Conservation (phyloP, 23 tunicate genomes). For the Ciona savignyi region DNA sequence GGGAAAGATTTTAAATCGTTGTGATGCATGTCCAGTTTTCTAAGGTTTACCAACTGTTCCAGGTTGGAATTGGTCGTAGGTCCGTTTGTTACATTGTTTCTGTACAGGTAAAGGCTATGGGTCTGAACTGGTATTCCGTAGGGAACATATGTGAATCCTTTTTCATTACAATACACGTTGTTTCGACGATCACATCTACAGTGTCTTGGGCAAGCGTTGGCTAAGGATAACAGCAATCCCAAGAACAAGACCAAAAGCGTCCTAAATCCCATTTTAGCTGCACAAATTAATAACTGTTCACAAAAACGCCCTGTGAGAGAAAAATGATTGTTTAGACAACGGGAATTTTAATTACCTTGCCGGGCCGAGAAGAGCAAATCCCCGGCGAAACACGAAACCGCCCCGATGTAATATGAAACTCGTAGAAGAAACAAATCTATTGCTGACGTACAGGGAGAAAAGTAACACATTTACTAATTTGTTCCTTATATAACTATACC, state of each 20-base stretch:
- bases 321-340: not conserved
- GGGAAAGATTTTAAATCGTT: slow-evolving; percentile 54
- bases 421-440: not conserved
- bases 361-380: not conserved
- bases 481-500: too few relatives aligned
- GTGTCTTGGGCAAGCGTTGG: slow-evolving; percentile 25
- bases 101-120: slow-evolving; percentile 28
- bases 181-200: slow-evolving; percentile 73
- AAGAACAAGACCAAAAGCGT: too few relatives aligned
- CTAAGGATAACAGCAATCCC: too few relatives aligned
- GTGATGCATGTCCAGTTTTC: slow-evolving; percentile 21
- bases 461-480: not conserved
- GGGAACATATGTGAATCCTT: slow-evolving; percentile 32
- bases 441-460: not conserved
- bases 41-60: slow-evolving; percentile 9
- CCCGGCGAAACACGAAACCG: not conserved
- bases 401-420: not conserved
- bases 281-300: too few relatives aligned
- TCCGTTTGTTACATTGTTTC: slow-evolving; percentile 54
- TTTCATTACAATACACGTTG: slow-evolving; percentile 54
- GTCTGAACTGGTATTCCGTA: slow-evolving; percentile 72
- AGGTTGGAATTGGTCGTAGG: slow-evolving; percentile 26
- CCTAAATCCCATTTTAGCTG: too few relatives aligned
- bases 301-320: not conserved
- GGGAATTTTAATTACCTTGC: not conserved